Evolutionary conservation across 1,140 invertebrate genomes (phyloP), one percentile per base, ranked within the genome.

Genomic region (Potamilus streckersoni): DNA sequence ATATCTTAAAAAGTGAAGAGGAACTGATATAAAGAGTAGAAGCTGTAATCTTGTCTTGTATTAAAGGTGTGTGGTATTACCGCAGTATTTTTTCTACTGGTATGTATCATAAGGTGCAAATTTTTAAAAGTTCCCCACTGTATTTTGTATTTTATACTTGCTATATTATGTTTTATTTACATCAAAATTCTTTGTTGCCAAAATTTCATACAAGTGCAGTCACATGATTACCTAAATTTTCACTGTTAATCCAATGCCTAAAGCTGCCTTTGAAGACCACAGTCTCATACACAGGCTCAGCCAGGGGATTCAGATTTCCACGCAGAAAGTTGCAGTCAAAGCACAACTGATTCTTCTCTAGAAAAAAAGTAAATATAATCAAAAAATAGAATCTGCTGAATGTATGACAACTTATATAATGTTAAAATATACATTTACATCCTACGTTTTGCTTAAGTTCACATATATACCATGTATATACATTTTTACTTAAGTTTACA

Each of bases 271-370:
- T 79, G 13, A 88, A 74, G 64, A 74, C 82, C 5, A 88, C 86
- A 72, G 72, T 75, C 74, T 88, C 86, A 78, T 83, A 88, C 2
- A 80, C 75, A 31, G 71, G 61, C 14, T 76, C 80, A 27, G 62
- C 70, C 14, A 59, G 16, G 15, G 83, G 81, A 23, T 79, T 77
- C 19, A 86, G 71, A 13, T 81, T 69, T 2, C 85, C 86, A 69
- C 84, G 64, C 17, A 74, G 71, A 27, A 88, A 79, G 70, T 86
- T 85, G 73, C 86, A 86, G 17, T 78, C 82, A 60, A 85, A 85
- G 8, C 75, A 74, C 16, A 88, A 31, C 56, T 80, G 81, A 67
- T 81, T 82, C 56, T 86, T 83, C 64, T 82, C 85, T 86, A 74
- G 15, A 83, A 81, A 74, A 63, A 62, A 73, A 69, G 38, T 71